Percentiles rank a stretch among this genome's conserved stretches.
Conservation (phyloP, 2,113 vertebrate species). For the Miniopterus natalensis region DNA sequence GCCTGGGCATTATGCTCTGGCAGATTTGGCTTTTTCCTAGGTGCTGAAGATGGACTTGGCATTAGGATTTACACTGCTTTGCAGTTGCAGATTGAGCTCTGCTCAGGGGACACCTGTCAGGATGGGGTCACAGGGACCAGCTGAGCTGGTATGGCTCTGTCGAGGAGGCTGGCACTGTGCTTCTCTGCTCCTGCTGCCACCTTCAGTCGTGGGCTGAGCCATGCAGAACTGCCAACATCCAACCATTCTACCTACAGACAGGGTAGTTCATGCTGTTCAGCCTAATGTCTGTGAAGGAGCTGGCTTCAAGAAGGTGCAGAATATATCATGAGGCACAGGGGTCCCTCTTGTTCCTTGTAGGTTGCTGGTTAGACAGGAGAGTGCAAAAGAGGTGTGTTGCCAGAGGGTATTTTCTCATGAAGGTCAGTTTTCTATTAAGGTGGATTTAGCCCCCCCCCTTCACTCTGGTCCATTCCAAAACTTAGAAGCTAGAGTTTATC, state of each 20-base stretch:
- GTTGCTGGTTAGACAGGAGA: neutral
- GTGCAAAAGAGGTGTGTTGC: too few species aligned
- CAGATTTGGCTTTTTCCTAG: neutral
- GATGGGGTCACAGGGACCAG: neutral
- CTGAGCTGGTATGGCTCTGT: neutral
- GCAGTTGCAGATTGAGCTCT: neutral
- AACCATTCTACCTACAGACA: neutral
- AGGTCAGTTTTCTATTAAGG: neutral
- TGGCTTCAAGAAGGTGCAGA: neutral
- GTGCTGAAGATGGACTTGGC: neutral
- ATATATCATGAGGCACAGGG: neutral
- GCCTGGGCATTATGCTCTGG: neutral
- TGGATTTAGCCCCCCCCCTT: neutral
- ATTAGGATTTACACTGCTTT: neutral
- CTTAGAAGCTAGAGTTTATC: neutral
- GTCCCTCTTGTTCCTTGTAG: neutral
- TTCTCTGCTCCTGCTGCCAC: neutral
- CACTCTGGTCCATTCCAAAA: neutral
- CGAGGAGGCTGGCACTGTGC: neutral
- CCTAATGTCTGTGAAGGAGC: neutral
- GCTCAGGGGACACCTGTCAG: neutral
- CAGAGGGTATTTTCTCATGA: neutral
- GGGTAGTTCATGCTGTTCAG: neutral
- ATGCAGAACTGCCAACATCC: rapidly evolving
- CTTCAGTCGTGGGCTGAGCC: neutral